phyloP scores from a whole-genome alignment of 2,113 vertebrate species.

The Caloenas nicobarica region DNA sequence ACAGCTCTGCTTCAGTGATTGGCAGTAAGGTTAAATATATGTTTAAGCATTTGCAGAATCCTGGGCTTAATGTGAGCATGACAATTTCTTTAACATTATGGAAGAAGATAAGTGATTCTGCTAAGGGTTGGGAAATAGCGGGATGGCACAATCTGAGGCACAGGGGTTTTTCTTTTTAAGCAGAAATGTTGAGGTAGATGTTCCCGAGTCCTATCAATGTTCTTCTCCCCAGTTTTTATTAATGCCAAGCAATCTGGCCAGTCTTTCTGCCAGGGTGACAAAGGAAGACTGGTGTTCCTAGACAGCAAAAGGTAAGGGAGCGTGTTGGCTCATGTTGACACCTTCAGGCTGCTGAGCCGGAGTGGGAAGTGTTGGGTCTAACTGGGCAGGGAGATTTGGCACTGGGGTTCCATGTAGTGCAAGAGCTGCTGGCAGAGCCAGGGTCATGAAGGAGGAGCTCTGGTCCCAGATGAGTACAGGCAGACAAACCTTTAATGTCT shows the following conservation, averaged over 20 bases:
- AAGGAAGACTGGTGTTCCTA: not conserved
- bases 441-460: not conserved
- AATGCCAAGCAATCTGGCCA: not conserved
- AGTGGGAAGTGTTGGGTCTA: not conserved
- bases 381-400: not conserved
- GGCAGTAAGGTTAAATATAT: not conserved
- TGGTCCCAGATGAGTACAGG: not conserved
- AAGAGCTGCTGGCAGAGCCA: not conserved
- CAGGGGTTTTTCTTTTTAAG: not conserved
- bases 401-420: not conserved
- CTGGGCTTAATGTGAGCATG: not conserved
- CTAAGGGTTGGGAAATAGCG: not conserved
- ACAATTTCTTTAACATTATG: not conserved
- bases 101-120: not conserved
- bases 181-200: not conserved
- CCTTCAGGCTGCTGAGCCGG: not conserved
- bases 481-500: not conserved
- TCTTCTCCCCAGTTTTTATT: not conserved
- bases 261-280: not conserved
- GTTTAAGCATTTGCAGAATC: not conserved
- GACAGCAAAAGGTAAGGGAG: slow-evolving; percentile 28
- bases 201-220: not conserved
- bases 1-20: not conserved
- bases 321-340: not conserved
- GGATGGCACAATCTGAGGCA: not conserved